These are phyloP conservation scores for Onchidella celtica DNA, from an alignment of 2,888 invertebrate species.

Conservation along the genomic window DNA sequence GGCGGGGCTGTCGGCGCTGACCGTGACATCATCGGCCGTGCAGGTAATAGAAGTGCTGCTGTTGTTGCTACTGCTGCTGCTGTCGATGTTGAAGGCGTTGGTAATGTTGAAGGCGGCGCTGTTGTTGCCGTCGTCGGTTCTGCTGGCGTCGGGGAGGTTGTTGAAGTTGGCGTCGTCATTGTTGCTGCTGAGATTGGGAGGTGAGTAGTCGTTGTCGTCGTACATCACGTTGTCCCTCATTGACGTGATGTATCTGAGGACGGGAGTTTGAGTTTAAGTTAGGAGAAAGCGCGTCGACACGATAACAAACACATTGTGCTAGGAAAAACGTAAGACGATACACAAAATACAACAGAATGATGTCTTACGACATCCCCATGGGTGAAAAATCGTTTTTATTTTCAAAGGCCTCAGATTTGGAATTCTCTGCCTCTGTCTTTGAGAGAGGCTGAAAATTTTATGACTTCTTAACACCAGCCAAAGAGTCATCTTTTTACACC, in stretches of 20 bases:
- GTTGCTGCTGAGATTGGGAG: neutral
- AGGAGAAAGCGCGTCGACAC: too few species aligned
- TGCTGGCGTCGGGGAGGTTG: neutral
- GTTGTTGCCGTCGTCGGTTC: conserved; percentile 24
- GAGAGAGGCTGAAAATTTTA: too few species aligned
- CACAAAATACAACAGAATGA: too few species aligned
- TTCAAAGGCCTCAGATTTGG: too few species aligned
- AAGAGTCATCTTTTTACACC: too few species aligned
- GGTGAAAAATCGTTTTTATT: too few species aligned
- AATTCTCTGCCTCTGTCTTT: too few species aligned
- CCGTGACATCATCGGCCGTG: neutral
- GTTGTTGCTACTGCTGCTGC: neutral
- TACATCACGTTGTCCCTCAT: conserved; percentile 43
- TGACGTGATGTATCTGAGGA: conserved; percentile 38
- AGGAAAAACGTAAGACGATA: too few species aligned
- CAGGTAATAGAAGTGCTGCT: too few species aligned
- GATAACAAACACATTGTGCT: too few species aligned
- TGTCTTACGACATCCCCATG: too few species aligned
- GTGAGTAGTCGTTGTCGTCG: neutral
- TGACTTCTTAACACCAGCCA: too few species aligned
- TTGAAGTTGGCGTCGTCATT: neutral
- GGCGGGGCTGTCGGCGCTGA: neutral
- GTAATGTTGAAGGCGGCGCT: conserved; percentile 18
- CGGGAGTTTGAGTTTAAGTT: neutral
- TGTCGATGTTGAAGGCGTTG: neutral